Evolutionary conservation across 2,888 invertebrate genomes (phyloP).

Genomic region (Vannuccia rotundouncinata): DNA sequence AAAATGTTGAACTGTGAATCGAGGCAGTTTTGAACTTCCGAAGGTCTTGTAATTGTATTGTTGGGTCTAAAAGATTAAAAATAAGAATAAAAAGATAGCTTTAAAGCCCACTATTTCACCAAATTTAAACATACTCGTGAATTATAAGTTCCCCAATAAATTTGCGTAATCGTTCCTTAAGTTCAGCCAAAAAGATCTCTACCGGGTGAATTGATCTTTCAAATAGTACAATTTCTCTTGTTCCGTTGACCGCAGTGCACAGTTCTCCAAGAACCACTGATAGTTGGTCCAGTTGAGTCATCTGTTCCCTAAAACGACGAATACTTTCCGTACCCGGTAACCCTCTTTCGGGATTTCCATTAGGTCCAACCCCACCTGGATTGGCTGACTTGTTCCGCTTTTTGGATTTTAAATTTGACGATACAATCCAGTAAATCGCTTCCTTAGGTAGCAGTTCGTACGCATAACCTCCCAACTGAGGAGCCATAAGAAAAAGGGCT

Average conservation of each 20-base stretch:
- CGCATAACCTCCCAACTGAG: background rate
- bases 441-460: background rate
- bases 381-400: background rate
- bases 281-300: slow-evolving; percentile 92
- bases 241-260: slow-evolving; percentile 92
- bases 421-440: background rate
- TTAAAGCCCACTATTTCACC: too few species aligned
- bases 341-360: background rate
- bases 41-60: background rate
- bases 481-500: background rate
- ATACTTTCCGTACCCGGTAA: slow-evolving; percentile 87
- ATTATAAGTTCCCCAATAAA: background rate
- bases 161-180: slow-evolving; percentile 65
- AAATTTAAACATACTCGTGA: background rate
- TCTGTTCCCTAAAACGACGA: slow-evolving; percentile 84
- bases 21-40: background rate
- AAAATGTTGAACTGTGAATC: background rate
- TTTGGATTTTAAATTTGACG: background rate
- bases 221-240: slow-evolving; percentile 92
- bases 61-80: too few species aligned
- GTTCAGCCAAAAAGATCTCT: slow-evolving; percentile 90
- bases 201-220: slow-evolving; percentile 96
- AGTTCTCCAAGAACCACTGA: slow-evolving; percentile 96
- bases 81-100: too few species aligned
- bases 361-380: background rate